A percentile compares a stretch with the other conserved stretches of the same genome.
Conservation (phyloP, 2,797 vertebrate genomes). For the Acanthopagrus latus region DNA sequence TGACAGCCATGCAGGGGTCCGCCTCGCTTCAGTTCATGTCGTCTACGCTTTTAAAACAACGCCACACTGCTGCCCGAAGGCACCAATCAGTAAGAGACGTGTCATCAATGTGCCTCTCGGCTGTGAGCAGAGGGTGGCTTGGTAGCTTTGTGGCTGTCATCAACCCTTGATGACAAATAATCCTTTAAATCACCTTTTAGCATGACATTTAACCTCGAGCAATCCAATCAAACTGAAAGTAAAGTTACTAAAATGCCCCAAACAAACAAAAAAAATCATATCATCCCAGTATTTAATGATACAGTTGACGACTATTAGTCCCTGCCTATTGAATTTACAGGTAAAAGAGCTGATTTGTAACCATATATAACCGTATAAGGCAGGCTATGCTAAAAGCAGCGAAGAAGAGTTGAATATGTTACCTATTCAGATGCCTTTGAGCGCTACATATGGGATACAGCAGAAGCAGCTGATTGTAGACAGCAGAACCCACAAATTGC, state of each 20-base stretch:
- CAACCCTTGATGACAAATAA: background rate
- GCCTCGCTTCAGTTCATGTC: slow-evolving; percentile 16
- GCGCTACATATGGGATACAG: background rate
- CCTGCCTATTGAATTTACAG: background rate
- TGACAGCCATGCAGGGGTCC: slow-evolving; percentile 7
- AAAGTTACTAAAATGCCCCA: too few relatives aligned
- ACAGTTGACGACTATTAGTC: background rate
- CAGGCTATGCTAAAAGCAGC: background rate
- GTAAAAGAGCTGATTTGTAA: background rate
- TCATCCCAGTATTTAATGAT: background rate
- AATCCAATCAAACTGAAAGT: background rate
- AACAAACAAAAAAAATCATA: background rate
- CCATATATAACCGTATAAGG: background rate
- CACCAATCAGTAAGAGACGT: slow-evolving; percentile 1
- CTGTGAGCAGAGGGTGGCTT: background rate
- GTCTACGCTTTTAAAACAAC: slow-evolving; percentile 22
- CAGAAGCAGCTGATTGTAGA: background rate
- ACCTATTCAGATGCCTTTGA: background rate
- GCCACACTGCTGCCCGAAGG: background rate
- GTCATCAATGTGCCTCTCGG: background rate
- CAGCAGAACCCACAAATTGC: background rate
- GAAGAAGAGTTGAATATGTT: background rate
- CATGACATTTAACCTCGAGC: background rate
- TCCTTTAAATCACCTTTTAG: background rate
- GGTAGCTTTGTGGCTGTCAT: background rate